Evolutionary conservation across 2,113 vertebrate species (phyloP).

Genomic region (Taxidea taxus): DNA sequence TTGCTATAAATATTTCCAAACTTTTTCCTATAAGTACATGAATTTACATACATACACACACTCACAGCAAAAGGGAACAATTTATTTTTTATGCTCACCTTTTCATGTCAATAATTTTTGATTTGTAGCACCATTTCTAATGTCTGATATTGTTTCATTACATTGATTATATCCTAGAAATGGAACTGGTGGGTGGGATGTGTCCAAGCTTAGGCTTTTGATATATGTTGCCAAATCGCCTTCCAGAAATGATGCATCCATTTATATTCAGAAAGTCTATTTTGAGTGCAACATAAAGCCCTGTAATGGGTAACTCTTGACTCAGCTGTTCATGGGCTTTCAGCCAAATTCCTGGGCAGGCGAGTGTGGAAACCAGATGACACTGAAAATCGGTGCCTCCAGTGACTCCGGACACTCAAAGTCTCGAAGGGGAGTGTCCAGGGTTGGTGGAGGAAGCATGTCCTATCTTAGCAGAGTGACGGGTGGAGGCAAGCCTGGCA

Average conservation of each 20-base stretch:
- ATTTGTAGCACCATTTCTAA: background rate
- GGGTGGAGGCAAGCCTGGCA: background rate
- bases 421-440: background rate
- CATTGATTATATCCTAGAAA: background rate
- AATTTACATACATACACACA: background rate
- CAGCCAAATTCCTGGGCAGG: background rate
- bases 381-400: background rate
- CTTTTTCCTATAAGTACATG: background rate
- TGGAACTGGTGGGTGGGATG: background rate
- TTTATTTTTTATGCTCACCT: background rate
- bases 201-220: background rate
- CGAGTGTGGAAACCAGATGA: background rate
- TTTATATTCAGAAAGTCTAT: constrained; percentile 39
- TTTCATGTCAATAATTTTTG: background rate
- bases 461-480: background rate
- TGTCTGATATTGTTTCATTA: background rate
- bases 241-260: constrained; percentile 2
- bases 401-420: background rate
- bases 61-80: background rate
- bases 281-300: constrained; percentile 35
- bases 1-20: background rate
- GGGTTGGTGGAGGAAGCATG: background rate
- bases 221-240: constrained; percentile 12
- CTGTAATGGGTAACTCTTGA: background rate
- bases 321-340: constrained; percentile 19